Base-by-base conservation (phyloP, 1,140 invertebrate genomes). In the Branchinecta lynchi region DNA sequence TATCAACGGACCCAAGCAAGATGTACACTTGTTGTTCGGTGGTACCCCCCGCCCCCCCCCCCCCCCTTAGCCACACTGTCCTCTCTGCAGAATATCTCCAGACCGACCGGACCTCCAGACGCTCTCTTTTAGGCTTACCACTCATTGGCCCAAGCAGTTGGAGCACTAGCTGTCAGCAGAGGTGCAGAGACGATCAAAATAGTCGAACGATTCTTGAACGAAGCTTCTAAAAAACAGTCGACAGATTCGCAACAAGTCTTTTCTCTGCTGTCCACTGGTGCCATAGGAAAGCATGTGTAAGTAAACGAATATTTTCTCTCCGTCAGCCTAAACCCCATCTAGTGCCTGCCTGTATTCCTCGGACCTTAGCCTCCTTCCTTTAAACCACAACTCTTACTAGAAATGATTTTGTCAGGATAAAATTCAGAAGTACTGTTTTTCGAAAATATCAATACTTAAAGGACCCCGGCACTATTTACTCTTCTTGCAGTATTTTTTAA, bases 111-210 rank as follows among this genome's bases (percentile, higher is more conserved):
- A 32, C 1, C 1, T 32, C 2, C 32, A 32, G 32, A 32, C 32
- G 32, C 32, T 32, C 32, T 32, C 32, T 32, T 72, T 32, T 84
- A 91, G 83, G 92, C 90, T 43, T 93, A 89, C 78, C 89, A 92
- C 78, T 93, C 90, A 8, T 84, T 96, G 71, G 94, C 94, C 0
- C 96, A 96, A 79, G 97, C 93, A 80, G 91, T 96, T 60, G 93
- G 93, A 9, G 92, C 93, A 0, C 83, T 97, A 44, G 92, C 92
- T 9, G 85, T 93, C 44, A 88, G 84, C 74, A 75, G 51, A 81
- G 84, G 9, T 80, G 76, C 82, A 70, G 89, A 88, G 76, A 88
- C 88, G 43, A 79, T 88, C 32, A 82, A 84, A n/a, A 86, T 96
- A 68, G 91, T 95, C 20, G 85, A 87, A 69, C 86, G 89, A 72